These are phyloP conservation scores for Aleiodes leptofemur DNA, from an alignment of 2,888 invertebrate species.

Conservation along the genomic window DNA sequence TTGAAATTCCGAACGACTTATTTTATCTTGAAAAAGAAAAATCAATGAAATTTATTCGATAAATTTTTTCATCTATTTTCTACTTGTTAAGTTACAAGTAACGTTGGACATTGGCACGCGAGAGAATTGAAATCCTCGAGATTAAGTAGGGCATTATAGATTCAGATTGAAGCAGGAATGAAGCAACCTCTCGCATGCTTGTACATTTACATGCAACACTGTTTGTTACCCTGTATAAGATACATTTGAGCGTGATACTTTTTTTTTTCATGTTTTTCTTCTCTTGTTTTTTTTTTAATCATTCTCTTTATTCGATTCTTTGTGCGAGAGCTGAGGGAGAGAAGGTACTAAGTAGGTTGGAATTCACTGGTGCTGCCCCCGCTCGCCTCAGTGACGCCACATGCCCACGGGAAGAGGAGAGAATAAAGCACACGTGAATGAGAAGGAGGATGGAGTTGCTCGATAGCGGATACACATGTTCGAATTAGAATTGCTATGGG, in stretches of 20 bases:
- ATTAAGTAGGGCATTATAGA: slow-evolving; percentile 32
- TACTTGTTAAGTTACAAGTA: slow-evolving; percentile 7
- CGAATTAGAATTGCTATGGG: slow-evolving; percentile 22
- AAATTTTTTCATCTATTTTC: no score
- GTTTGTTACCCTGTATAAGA: slow-evolving; percentile 18
- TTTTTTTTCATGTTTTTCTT: slow-evolving; percentile 7
- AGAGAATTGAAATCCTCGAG: slow-evolving; percentile 26
- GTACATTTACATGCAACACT: slow-evolving; percentile 37
- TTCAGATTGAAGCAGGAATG: slow-evolving; percentile 28
- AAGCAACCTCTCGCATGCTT: slow-evolving; percentile 34
- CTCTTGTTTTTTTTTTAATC: background rate
- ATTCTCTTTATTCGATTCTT: background rate
- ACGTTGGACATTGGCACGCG: slow-evolving; percentile 25
- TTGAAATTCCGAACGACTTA: no score
- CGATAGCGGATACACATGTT: slow-evolving; percentile 36
- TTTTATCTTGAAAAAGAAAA: no score
- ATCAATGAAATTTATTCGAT: no score
- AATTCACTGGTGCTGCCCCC: slow-evolving; percentile 37
- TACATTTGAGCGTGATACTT: slow-evolving; percentile 19
- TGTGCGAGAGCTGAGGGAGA: slow-evolving; percentile 3
- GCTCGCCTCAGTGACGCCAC: slow-evolving; percentile 5
- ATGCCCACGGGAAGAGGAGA: slow-evolving; percentile 37
- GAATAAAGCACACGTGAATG: slow-evolving; percentile 36
- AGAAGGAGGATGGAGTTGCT: slow-evolving; percentile 43
- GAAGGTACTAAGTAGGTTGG: slow-evolving; percentile 51